These are phyloP conservation scores for Papilio glaucus DNA, from an alignment of 1,140 invertebrate species.

Conservation along the genomic window DNA sequence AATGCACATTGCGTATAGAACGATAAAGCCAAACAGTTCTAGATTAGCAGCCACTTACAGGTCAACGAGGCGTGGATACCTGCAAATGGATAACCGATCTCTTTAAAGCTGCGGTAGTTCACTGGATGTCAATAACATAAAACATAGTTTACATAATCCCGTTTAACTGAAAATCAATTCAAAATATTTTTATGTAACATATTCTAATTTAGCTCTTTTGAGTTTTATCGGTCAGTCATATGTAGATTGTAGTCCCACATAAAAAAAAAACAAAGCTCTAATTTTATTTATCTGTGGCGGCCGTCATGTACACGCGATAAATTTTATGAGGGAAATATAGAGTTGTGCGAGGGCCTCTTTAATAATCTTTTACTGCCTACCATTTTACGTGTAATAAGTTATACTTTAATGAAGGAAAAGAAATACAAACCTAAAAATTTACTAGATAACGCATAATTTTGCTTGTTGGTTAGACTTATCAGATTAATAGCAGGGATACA, in stretches of 20 bases:
- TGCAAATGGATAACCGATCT: no score
- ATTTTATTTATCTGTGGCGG: conserved; percentile 27
- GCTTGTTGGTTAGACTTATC: neutral
- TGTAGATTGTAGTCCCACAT: neutral
- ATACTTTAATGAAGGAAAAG: neutral
- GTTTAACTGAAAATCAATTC: neutral
- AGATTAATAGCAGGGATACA: neutral
- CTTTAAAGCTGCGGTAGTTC: no score
- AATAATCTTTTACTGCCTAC: conserved; percentile 9
- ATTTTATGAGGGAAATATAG: conserved; percentile 31
- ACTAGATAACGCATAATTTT: neutral
- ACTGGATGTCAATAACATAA: neutral
- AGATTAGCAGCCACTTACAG: no score
- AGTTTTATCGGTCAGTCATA: neutral
- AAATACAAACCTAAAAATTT: neutral
- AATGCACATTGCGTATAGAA: neutral
- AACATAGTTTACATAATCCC: neutral
- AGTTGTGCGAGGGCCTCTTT: conserved; percentile 22
- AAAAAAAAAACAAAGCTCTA: conserved; percentile 1
- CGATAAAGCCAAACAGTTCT: no score
- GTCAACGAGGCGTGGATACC: no score
- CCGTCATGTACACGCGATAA: conserved; percentile 28
- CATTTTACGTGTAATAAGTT: neutral
- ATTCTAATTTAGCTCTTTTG: neutral
- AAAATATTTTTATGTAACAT: neutral